Conservation (phyloP, 2,888 invertebrate genomes). For the Calameuta filiformis region DNA sequence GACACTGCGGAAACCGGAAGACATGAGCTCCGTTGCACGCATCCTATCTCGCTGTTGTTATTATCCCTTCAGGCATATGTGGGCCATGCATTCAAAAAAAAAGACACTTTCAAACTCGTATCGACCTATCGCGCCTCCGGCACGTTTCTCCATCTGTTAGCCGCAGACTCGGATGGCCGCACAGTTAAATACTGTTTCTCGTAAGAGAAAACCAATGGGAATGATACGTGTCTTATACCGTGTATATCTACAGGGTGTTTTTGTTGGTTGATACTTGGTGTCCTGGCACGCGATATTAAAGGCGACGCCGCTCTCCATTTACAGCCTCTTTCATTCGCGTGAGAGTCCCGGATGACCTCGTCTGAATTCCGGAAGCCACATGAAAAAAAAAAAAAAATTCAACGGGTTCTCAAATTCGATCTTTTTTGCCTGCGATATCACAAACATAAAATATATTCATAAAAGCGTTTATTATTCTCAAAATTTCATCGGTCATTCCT, state of each 20-base stretch:
- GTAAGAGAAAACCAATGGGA: constrained; percentile 9
- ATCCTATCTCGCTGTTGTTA: constrained; percentile 47
- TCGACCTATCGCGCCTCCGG: constrained; percentile 31
- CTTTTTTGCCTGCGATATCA: too few relatives aligned
- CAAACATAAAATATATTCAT: too few relatives aligned
- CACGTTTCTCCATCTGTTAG: constrained; percentile 52
- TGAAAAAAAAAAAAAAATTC: too few relatives aligned
- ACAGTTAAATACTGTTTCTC: constrained; percentile 29
- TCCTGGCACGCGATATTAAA: constrained; percentile 41
- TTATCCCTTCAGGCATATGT: constrained; percentile 59
- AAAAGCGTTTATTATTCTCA: too few relatives aligned
- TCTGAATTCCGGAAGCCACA: too few relatives aligned
- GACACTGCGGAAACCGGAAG: constrained; percentile 26
- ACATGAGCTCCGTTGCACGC: constrained; percentile 31
- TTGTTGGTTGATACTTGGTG: too few relatives aligned
- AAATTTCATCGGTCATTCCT: too few relatives aligned
- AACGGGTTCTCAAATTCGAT: too few relatives aligned
- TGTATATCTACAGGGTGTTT: too few relatives aligned
- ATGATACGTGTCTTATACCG: too few relatives aligned
- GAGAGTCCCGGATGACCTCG: too few relatives aligned
- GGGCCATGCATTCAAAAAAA: constrained; percentile 44
- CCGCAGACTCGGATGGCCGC: constrained; percentile 19
- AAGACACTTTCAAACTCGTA: constrained; percentile 42
- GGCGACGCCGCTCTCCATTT: background rate
- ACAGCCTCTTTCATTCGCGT: too few relatives aligned